phyloP scores from a whole-genome alignment of 2,797 vertebrate genomes.

The Fundulus diaphanus region DNA sequence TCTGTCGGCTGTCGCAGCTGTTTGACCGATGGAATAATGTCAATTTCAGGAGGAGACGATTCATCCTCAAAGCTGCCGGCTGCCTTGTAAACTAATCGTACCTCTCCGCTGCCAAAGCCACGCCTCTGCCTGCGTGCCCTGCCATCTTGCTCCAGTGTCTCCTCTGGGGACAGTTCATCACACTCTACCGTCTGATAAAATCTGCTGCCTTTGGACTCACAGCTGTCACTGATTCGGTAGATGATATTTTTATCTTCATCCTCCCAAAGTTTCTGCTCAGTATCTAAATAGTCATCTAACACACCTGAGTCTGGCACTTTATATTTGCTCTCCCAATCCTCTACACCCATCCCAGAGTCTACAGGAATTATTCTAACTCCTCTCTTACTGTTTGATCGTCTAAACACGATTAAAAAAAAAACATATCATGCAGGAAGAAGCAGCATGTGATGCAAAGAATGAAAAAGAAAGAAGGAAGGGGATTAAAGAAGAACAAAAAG shows the following conservation, averaged over 20 bases:
- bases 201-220: constrained; percentile 67
- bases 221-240: constrained; percentile 71
- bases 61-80: constrained; percentile 80
- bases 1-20: constrained; percentile 67
- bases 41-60: constrained; percentile 78
- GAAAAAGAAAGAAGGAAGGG: constrained; percentile 39
- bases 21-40: constrained; percentile 79
- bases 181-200: constrained; percentile 79
- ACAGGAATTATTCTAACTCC: constrained; percentile 88
- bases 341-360: constrained; percentile 87
- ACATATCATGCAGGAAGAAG: constrained; percentile 55
- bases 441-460: constrained; percentile 38
- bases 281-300: constrained; percentile 88
- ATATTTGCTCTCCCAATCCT: constrained; percentile 87
- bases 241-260: constrained; percentile 83
- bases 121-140: constrained; percentile 41
- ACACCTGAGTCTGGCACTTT: constrained; percentile 82
- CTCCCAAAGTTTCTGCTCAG: constrained; percentile 86
- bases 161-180: constrained; percentile 72
- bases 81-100: constrained; percentile 76
- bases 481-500: constrained; percentile 39
- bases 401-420: constrained; percentile 47
- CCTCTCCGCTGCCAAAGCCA: constrained; percentile 62
- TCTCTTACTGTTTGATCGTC: constrained; percentile 62
- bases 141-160: constrained; percentile 75